Conservation (phyloP, 2,797 vertebrate genomes). For the Syngnathus rostellatus region DNA sequence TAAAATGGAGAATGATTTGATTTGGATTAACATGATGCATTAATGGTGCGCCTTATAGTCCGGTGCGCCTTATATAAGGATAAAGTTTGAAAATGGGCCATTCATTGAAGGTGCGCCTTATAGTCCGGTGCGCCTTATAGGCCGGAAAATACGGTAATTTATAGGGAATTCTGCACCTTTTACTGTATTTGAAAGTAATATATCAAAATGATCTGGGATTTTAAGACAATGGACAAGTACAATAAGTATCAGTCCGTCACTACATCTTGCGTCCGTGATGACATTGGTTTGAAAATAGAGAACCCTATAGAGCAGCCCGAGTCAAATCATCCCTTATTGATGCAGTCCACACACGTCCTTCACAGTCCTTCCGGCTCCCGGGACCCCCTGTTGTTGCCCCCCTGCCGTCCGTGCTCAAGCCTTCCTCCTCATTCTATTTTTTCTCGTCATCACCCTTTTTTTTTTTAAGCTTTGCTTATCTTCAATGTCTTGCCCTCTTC, state of each 20-base stretch:
- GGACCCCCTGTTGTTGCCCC: conserved; percentile 25
- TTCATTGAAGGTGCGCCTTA: too few species aligned
- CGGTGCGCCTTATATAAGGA: too few species aligned
- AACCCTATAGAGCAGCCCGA: conserved; percentile 43
- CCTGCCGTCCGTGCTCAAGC: conserved; percentile 3
- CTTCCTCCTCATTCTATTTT: background rate
- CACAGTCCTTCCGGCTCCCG: conserved; percentile 26
- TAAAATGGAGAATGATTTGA: too few species aligned
- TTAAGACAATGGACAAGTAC: background rate
- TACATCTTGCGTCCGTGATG: conserved; percentile 13
- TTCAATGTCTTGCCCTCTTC: conserved; percentile 21
- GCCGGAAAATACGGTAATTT: too few species aligned
- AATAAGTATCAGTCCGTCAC: background rate
- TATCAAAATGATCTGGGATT: background rate
- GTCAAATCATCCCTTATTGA: conserved; percentile 36
- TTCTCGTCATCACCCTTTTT: conserved; percentile 19
- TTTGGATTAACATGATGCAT: too few species aligned
- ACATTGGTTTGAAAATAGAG: conserved; percentile 26
- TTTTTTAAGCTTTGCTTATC: conserved; percentile 28
- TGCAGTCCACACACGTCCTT: conserved; percentile 37
- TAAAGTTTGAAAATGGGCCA: too few species aligned
- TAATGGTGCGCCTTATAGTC: too few species aligned
- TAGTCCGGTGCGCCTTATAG: too few species aligned
- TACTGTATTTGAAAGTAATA: too few species aligned
- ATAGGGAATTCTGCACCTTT: too few species aligned